A percentile compares a stretch with the other conserved stretches of the same genome.
Evolutionary conservation across 2,797 vertebrate genomes (phyloP).

Genomic region (Limosa lapponica): DNA sequence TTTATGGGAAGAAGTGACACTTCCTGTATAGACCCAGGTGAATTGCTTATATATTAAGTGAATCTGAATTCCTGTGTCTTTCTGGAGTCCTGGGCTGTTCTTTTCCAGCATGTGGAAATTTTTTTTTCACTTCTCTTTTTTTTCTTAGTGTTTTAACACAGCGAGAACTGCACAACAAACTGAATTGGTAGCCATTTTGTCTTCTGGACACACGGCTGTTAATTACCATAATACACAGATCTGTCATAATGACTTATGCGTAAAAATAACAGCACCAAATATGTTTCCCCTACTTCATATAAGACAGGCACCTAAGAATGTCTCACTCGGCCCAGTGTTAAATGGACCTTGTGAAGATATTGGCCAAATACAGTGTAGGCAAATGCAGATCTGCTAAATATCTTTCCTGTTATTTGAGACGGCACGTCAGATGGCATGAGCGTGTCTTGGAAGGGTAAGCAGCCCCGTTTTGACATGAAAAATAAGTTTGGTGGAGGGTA

Average conservation of each 20-base stretch:
- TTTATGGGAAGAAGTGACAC: background rate
- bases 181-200: background rate
- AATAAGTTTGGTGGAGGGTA: background rate
- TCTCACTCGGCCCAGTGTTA: background rate
- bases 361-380: background rate
- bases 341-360: background rate
- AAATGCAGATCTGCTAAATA: background rate
- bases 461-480: background rate
- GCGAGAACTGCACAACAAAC: background rate
- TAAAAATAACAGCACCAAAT: constrained; percentile 20
- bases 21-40: background rate
- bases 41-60: background rate
- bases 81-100: constrained; percentile 20
- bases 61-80: constrained; percentile 23
- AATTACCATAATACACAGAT: constrained; percentile 40
- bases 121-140: constrained; percentile 38
- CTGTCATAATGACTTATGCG: constrained; percentile 34
- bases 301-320: background rate
- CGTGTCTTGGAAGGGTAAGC: background rate
- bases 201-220: constrained; percentile 26
- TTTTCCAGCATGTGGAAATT: constrained; percentile 23
- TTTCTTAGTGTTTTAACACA: constrained; percentile 12
- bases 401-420: background rate
- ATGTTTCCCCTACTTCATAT: background rate
- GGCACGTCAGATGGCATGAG: background rate